These are phyloP conservation scores for Episyrphus balteatus DNA, from an alignment of 1,140 invertebrate genomes.

Conservation along the genomic window DNA sequence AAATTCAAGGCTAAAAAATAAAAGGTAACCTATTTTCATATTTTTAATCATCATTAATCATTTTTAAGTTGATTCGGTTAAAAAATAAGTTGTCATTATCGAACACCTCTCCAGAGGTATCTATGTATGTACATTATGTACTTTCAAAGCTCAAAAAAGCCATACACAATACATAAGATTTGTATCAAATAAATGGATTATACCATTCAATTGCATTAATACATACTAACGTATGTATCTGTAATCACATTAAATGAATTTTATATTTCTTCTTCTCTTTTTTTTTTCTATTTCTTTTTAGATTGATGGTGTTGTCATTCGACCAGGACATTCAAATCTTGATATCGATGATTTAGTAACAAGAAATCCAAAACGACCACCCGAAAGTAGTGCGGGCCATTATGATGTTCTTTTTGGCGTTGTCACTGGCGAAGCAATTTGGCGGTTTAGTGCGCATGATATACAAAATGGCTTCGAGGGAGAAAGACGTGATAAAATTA, in stretches of 20 bases:
- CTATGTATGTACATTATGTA: too few species aligned
- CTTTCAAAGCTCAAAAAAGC: too few species aligned
- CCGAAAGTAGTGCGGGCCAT: conserved; percentile 31
- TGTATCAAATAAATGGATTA: too few species aligned
- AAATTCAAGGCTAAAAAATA: too few species aligned
- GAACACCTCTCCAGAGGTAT: too few species aligned
- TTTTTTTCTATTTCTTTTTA: conserved; percentile 25
- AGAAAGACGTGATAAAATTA: conserved; percentile 76
- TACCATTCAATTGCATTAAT: too few species aligned
- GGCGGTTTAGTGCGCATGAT: conserved; percentile 71
- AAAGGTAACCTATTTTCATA: too few species aligned
- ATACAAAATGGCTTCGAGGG: conserved; percentile 81
- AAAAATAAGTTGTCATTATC: too few species aligned
- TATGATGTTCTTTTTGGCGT: conserved; percentile 77
- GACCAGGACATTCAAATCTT: conserved; percentile 42
- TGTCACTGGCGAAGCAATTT: conserved; percentile 71
- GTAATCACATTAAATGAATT: neutral
- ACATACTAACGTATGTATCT: too few species aligned
- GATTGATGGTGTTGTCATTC: conserved; percentile 39
- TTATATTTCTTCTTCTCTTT: conserved; percentile 2
- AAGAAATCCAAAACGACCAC: conserved; percentile 32
- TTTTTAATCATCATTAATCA: too few species aligned
- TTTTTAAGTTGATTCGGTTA: too few species aligned
- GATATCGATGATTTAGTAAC: conserved; percentile 46
- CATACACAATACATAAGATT: too few species aligned